Evolutionary conservation across 2,888 invertebrate genomes (phyloP).

Genomic region (Patella depressa): DNA sequence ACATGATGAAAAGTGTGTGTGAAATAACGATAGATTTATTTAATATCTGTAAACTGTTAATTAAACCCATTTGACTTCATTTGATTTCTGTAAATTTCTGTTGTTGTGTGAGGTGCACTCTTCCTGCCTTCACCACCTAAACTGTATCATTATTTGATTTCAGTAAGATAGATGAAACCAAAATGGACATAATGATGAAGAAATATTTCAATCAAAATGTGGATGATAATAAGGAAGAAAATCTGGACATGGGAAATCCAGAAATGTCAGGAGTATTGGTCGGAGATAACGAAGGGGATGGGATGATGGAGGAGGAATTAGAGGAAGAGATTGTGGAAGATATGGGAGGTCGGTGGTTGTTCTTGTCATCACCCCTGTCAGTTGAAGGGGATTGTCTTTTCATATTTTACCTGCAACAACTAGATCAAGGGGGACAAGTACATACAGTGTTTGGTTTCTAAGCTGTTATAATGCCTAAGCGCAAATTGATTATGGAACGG

Average conservation of each 20-base stretch:
- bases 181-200: background rate
- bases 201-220: background rate
- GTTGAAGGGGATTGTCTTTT: too few relatives aligned
- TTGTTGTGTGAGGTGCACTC: too few relatives aligned
- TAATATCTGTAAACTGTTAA: slow-evolving; percentile 6
- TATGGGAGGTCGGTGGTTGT: background rate
- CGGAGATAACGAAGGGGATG: background rate
- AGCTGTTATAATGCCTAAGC: background rate
- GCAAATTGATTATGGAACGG: too few relatives aligned
- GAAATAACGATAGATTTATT: background rate
- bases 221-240: background rate
- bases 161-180: background rate
- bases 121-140: too few relatives aligned
- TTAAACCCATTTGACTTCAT: background rate
- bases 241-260: too few relatives aligned
- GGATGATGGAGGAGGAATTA: background rate
- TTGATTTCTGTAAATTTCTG: background rate
- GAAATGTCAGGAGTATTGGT: background rate
- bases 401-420: background rate
- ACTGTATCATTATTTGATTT: background rate
- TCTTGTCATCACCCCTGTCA: background rate
- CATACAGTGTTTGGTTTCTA: background rate
- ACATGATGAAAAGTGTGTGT: background rate
- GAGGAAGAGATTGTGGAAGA: background rate
- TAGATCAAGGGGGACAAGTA: background rate